Base-by-base conservation (phyloP, 2,113 vertebrate species). In the Eulacestoma nigropectus region DNA sequence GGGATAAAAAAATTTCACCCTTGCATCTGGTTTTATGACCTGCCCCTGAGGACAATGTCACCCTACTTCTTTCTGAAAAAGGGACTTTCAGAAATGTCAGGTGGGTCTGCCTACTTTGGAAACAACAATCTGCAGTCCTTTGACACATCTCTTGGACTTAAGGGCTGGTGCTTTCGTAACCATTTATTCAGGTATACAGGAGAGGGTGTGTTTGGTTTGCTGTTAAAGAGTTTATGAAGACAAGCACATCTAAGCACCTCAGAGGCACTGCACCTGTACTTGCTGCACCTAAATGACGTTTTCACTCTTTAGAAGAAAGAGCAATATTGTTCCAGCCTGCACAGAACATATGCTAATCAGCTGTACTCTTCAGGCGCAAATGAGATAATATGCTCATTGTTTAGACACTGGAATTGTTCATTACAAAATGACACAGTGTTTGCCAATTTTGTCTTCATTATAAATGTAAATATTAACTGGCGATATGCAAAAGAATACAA, bases 361-460 rank as follows among this genome's bases (percentile, higher is more conserved):
- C 98, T 97, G 91, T 95, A 98, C 97, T 98, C 98, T 98, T 98
- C 98, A 98, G 97, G 98, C 97, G 18, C 97, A 98, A 98, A 98
- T 98, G 98, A 98, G 98, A 98, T 98, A 98, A 98, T 98, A 97
- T 97, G 97, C 90, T 98, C 98, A 98, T 98, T 98, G 98, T 98
- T 98, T 98, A 98, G 98, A 98, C 98, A 98, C 97, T 98, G 98
- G 98, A 98, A 98, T 98, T 98, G 98, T 98, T 98, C 98, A 98
- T 98, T 98, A 98, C 98, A 98, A 98, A 98, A 98, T 98, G 98
- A 98, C 98, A 98, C 98, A 98, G 97, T 98, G 98, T 98, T 98
- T 98, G 98, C 98, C 98, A 98, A 98, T 98, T 98, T 98, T 98
- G 98, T 98, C 98, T 98, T 98, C 98, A 98, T 98, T 98, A 98